Evolutionary conservation across 2,113 vertebrate species (phyloP).

Genomic region (Ailuropoda melanoleuca): DNA sequence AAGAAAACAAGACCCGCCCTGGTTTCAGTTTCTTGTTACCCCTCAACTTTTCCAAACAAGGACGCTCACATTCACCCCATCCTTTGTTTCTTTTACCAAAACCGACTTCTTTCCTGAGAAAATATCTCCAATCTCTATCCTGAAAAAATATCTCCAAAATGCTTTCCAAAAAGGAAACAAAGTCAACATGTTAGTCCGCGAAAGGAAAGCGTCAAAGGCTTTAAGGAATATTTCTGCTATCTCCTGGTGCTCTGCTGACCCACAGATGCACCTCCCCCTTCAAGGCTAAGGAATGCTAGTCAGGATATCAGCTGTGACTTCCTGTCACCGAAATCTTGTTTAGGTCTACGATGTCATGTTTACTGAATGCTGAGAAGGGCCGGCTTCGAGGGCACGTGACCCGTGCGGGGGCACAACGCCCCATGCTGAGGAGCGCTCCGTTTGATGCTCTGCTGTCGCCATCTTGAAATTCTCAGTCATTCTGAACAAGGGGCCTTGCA

Average conservation of each 20-base stretch:
- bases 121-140: neutral
- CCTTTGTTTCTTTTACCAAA: neutral
- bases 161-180: neutral
- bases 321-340: neutral
- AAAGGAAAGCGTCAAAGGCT: neutral
- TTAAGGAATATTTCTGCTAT: neutral
- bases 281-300: neutral
- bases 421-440: neutral
- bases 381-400: fast-evolving
- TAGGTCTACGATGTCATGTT: neutral
- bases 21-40: neutral
- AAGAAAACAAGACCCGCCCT: neutral
- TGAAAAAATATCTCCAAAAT: neutral
- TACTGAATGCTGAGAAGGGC: neutral
- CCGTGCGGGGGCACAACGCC: neutral
- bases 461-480: neutral
- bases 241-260: neutral
- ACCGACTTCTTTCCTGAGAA: neutral
- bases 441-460: neutral
- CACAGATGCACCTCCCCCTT: neutral
- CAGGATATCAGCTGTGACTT: neutral
- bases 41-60: neutral
- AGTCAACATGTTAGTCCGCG: neutral
- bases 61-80: too few relatives aligned
- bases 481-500: neutral